Conservation (phyloP, 2,113 vertebrate species). For the Caracal caracal region DNA sequence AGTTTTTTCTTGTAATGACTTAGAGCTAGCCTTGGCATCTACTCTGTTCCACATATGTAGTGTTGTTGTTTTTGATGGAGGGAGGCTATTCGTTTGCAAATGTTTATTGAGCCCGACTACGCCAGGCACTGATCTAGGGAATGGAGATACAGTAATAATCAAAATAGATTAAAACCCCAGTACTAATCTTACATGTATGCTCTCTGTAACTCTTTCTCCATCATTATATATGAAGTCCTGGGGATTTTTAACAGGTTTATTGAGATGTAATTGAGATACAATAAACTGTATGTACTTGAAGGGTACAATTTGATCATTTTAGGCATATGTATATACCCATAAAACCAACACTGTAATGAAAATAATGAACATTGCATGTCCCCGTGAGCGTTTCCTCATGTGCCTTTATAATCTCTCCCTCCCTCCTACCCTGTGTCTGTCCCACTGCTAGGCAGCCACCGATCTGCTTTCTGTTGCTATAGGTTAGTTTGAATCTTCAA, state of each 20-base stretch:
- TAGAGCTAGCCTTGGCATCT: background rate
- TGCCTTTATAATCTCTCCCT: background rate
- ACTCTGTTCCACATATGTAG: background rate
- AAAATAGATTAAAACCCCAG: background rate
- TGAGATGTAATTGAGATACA: background rate
- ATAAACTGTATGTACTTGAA: background rate
- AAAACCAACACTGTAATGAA: background rate
- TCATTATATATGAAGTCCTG: background rate
- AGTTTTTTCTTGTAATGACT: background rate
- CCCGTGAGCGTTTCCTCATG: background rate
- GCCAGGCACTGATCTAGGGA: background rate
- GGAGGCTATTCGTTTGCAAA: background rate
- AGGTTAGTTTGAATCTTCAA: background rate
- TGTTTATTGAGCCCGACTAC: background rate
- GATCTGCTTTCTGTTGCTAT: background rate
- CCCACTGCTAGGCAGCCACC: background rate
- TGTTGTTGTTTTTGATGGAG: background rate
- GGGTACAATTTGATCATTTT: background rate
- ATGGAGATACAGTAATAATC: background rate
- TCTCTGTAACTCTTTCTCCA: background rate
- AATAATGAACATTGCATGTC: background rate
- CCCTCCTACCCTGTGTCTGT: background rate
- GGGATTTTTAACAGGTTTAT: background rate
- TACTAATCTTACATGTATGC: background rate
- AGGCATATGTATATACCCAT: background rate